A percentile compares a stretch with the other conserved stretches of the same genome.
Evolutionary conservation across 2,888 invertebrate genomes (phyloP).

Genomic region (Nomada fabriciana): DNA sequence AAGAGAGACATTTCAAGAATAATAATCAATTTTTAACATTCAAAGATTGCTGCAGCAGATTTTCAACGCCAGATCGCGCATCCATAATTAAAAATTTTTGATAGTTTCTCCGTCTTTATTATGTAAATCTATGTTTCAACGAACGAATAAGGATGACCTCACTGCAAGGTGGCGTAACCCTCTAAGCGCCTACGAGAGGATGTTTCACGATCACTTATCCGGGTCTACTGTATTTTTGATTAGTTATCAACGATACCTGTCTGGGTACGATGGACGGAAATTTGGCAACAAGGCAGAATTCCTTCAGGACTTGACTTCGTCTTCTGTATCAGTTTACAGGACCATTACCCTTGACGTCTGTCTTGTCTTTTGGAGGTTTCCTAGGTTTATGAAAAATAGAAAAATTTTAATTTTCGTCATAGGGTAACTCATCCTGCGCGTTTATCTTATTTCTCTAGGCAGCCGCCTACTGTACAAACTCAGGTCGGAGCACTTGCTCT

Average conservation of each 20-base stretch:
- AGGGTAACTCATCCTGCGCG: not conserved
- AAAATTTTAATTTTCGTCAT: conserved; percentile 1
- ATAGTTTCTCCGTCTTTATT: no score
- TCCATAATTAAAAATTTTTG: no score
- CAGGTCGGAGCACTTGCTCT: not conserved
- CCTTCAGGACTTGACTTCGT: not conserved
- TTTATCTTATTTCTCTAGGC: not conserved
- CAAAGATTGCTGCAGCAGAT: no score
- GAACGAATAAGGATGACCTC: no score
- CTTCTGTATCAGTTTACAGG: conserved; percentile 10
- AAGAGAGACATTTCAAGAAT: no score
- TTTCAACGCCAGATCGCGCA: no score
- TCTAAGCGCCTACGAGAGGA: no score
- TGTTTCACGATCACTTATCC: not conserved
- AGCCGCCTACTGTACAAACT: not conserved
- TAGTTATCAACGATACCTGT: conserved; percentile 4
- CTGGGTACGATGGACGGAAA: not conserved
- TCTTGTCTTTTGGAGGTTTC: conserved; percentile 1
- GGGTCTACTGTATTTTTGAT: conserved; percentile 7
- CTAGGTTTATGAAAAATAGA: conserved; percentile 8
- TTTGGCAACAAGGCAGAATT: conserved; percentile 8
- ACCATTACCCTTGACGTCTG: conserved; percentile 8
- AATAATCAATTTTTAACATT: no score
- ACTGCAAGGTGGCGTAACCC: no score
- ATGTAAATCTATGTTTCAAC: no score